phyloP scores from a whole-genome alignment of 2,797 vertebrate species.

The Xiphorhynchus erythropygius region DNA sequence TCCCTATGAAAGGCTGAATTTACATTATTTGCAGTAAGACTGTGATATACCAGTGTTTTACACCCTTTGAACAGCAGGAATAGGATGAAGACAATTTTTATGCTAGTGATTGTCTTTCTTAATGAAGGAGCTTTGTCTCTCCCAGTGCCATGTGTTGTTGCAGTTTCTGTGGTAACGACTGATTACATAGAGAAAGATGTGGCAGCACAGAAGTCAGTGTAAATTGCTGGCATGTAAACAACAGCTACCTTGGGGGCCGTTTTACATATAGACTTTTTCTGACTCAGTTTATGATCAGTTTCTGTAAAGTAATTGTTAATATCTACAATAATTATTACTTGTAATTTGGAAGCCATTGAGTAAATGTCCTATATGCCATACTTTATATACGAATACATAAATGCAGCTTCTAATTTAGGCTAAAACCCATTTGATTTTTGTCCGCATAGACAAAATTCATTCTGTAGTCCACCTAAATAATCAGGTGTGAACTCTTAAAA shows the following conservation, averaged over 20 bases:
- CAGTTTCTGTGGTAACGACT: slow-evolving; percentile 65
- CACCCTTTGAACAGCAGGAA: background rate
- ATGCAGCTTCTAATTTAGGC: background rate
- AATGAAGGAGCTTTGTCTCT: slow-evolving; percentile 34
- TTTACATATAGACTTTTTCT: background rate
- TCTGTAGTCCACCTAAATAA: background rate
- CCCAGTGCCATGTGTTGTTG: background rate
- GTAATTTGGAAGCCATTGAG: background rate
- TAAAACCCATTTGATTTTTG: background rate
- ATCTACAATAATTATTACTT: background rate
- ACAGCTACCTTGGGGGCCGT: background rate
- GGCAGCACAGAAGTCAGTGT: background rate
- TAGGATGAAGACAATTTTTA: background rate
- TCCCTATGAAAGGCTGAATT: background rate
- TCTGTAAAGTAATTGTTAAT: background rate
- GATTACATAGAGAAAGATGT: background rate
- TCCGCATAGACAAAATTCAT: background rate
- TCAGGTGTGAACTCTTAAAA: background rate
- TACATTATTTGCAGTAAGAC: background rate
- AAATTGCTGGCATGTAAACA: slow-evolving; percentile 33
- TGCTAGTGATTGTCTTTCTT: background rate
- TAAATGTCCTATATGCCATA: background rate
- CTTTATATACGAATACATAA: background rate
- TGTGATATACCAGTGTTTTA: background rate
- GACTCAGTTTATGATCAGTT: background rate